Conservation (phyloP, 2,797 vertebrate species). For the Periparus ater region DNA sequence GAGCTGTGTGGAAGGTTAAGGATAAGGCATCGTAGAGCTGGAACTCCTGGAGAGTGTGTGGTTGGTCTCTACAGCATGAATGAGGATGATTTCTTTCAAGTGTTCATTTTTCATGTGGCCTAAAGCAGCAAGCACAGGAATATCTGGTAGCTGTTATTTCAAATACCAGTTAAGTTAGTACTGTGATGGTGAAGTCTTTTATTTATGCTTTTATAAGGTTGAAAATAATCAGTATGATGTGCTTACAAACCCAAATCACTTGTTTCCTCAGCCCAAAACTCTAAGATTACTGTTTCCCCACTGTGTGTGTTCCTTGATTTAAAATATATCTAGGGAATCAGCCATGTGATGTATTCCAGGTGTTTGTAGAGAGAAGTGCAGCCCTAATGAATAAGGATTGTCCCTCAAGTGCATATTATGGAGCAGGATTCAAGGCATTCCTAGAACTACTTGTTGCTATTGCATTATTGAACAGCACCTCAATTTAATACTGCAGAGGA, state of each 20-base stretch:
- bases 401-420: background rate
- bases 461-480: conserved; percentile 46
- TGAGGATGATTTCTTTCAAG: background rate
- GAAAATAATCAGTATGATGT: background rate
- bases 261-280: background rate
- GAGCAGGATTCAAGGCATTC: conserved; percentile 38
- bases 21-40: background rate
- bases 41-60: background rate
- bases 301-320: background rate
- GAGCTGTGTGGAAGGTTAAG: background rate
- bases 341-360: background rate
- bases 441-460: conserved; percentile 20
- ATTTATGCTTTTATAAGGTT: background rate
- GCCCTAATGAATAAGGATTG: background rate
- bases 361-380: background rate
- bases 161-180: background rate
- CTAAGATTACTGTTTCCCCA: background rate
- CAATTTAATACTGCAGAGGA: background rate
- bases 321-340: background rate
- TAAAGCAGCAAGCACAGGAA: background rate
- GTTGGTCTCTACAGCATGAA: background rate
- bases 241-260: background rate
- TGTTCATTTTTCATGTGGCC: background rate
- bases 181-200: background rate
- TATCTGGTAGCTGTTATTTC: background rate